Conservation (phyloP, 2,888 invertebrate genomes). For the Schizaphis graminum region DNA sequence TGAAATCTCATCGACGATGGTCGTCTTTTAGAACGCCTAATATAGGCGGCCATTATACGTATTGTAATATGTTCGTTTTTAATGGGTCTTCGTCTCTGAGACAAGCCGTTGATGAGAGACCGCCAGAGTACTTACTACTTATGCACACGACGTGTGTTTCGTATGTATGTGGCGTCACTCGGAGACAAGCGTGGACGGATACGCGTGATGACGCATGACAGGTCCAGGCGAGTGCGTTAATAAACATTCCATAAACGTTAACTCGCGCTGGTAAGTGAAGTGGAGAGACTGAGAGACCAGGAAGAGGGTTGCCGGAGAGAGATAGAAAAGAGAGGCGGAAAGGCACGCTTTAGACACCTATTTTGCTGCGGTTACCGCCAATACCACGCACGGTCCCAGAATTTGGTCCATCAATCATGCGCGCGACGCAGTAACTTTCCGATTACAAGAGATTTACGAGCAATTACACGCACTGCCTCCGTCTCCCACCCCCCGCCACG, state of each 20-base stretch:
- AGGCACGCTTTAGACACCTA: conserved; percentile 41
- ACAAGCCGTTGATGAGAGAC: not conserved
- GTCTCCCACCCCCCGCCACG: not conserved
- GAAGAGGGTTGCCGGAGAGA: not conserved
- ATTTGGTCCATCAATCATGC: conserved; percentile 63
- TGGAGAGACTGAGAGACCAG: not conserved
- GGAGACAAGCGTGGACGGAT: not conserved
- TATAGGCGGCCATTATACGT: not conserved
- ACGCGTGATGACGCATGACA: not conserved
- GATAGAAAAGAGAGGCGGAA: not conserved
- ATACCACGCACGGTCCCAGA: conserved; percentile 31
- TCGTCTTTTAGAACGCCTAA: not conserved
- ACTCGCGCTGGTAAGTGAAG: not conserved
- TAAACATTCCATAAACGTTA: conserved; percentile 62
- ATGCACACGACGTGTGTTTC: not conserved
- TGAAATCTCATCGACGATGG: not conserved
- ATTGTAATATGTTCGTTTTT: not conserved
- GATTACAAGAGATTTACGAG: conserved; percentile 66
- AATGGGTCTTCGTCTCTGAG: not conserved
- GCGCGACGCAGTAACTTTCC: conserved; percentile 55
- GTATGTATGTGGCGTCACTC: not conserved
- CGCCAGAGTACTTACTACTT: not conserved
- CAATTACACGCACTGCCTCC: conserved; percentile 47
- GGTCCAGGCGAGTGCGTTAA: conserved; percentile 46
- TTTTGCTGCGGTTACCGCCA: conserved; percentile 52